Percentiles rank a stretch among this genome's conserved stretches.
Evolutionary conservation across 2,797 vertebrate genomes (phyloP).

Genomic region (Gadopsis marmoratus): DNA sequence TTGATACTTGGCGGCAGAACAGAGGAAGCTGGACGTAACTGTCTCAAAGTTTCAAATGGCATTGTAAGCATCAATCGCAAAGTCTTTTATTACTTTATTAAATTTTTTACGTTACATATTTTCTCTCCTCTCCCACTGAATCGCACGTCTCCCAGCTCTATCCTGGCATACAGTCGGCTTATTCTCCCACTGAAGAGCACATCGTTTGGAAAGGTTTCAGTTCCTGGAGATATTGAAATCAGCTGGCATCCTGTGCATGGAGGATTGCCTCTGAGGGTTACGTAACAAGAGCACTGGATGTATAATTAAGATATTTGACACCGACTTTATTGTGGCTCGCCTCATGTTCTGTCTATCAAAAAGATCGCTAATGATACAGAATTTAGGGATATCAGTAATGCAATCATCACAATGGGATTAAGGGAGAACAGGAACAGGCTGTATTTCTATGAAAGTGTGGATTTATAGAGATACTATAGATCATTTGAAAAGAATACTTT

Average conservation of each 20-base stretch:
- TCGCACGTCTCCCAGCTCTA: neutral
- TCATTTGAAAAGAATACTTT: neutral
- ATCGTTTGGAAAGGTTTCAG: slow-evolving; percentile 34
- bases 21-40: neutral
- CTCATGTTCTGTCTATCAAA: slow-evolving; percentile 45
- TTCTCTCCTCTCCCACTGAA: neutral
- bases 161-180: neutral
- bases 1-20: neutral
- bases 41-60: neutral
- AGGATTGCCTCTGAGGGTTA: slow-evolving; percentile 51
- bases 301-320: slow-evolving; percentile 63
- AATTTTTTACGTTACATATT: too few species aligned
- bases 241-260: slow-evolving; percentile 36
- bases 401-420: neutral
- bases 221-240: slow-evolving; percentile 58
- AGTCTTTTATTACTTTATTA: neutral
- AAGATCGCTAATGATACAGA: slow-evolving; percentile 35
- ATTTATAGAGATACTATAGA: neutral
- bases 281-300: slow-evolving; percentile 47
- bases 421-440: neutral
- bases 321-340: neutral
- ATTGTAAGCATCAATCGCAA: neutral
- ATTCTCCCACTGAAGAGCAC: slow-evolving; percentile 29
- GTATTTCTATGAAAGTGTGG: neutral
- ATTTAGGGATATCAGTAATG: slow-evolving; percentile 1